These are phyloP conservation scores for Leptodactylus fallax DNA, from an alignment of 2,797 vertebrate genomes.

Conservation along the genomic window DNA sequence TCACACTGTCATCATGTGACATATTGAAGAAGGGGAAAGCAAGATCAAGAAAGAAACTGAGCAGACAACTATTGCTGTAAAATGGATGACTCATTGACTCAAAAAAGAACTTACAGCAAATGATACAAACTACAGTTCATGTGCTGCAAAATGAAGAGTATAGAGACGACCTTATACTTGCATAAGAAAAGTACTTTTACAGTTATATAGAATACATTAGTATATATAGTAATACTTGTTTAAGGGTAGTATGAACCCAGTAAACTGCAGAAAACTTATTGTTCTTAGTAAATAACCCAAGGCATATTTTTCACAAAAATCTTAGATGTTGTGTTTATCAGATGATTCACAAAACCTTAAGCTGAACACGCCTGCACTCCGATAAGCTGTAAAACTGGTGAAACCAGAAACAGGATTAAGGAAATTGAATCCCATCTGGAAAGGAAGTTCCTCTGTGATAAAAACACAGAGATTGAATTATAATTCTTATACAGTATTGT, in stretches of 20 bases:
- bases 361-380: slow-evolving; percentile 5
- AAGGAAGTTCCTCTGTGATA: slow-evolving; percentile 24
- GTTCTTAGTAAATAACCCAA: background rate
- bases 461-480: slow-evolving; percentile 17
- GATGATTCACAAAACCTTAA: slow-evolving; percentile 15
- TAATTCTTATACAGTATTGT: background rate
- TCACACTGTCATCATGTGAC: too few species aligned
- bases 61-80: too few species aligned
- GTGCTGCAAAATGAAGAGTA: too few species aligned
- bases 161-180: too few species aligned
- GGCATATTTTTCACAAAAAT: background rate
- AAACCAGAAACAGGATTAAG: slow-evolving; percentile 55
- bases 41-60: too few species aligned
- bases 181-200: too few species aligned
- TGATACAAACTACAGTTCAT: too few species aligned
- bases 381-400: slow-evolving; percentile 19
- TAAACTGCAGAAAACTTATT: background rate
- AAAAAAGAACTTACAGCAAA: too few species aligned
- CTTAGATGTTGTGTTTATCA: slow-evolving; percentile 9
- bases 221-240: too few species aligned
- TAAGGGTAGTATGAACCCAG: background rate
- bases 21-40: too few species aligned
- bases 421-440: slow-evolving; percentile 36
- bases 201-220: too few species aligned
- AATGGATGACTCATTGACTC: too few species aligned